Evolutionary conservation across 2,113 vertebrate genomes (phyloP).

Genomic region (Gulo gulo): DNA sequence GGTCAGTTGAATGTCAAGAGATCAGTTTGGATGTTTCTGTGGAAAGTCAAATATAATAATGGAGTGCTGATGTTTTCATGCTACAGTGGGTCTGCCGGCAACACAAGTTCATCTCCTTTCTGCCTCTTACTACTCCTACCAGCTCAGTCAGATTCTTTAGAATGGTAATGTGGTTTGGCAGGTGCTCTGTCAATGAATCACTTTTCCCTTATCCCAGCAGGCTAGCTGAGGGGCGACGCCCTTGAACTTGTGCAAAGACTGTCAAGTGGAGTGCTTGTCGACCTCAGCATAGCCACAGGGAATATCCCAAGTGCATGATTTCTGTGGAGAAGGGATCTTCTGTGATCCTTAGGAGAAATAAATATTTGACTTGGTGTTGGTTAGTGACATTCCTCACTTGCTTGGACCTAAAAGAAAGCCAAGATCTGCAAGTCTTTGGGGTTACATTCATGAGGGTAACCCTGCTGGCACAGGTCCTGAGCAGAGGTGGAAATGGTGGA

Average conservation of each 20-base stretch:
- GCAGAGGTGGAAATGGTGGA: neutral
- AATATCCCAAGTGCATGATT: neutral
- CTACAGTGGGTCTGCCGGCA: constrained; percentile 31
- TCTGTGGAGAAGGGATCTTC: neutral
- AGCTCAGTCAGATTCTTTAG: constrained; percentile 35
- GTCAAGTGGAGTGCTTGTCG: neutral
- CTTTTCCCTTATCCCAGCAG: neutral
- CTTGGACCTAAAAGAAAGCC: neutral
- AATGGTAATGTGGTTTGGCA: constrained; percentile 39
- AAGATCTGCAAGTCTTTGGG: neutral
- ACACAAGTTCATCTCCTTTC: constrained; percentile 18
- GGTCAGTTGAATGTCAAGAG: neutral
- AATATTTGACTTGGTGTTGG: neutral
- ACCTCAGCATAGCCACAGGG: neutral
- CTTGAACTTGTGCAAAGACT: neutral
- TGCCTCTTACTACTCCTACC: neutral
- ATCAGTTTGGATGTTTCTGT: neutral
- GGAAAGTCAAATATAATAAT: constrained; percentile 42
- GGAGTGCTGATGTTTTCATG: constrained; percentile 38
- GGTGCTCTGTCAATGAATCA: constrained; percentile 32
- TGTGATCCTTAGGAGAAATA: neutral
- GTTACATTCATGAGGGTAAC: neutral
- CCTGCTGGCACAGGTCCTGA: neutral
- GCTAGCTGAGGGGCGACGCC: neutral
- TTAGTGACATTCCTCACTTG: neutral